phyloP scores from a whole-genome alignment of 2,113 vertebrate genomes.

The Psilopsiagon aurifrons region DNA sequence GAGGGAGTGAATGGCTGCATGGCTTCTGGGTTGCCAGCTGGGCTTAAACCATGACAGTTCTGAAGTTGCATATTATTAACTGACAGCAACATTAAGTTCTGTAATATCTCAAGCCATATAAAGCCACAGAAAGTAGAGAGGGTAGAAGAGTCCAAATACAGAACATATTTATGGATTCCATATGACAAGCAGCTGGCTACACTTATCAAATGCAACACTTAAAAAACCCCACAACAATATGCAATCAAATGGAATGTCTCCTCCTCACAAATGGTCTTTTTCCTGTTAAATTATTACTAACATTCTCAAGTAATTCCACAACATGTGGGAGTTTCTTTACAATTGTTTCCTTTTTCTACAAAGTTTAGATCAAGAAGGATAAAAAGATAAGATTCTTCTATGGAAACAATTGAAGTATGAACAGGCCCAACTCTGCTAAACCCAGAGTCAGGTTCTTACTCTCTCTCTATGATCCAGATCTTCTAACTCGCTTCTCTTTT shows the following conservation, averaged over 20 bases:
- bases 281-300: not conserved
- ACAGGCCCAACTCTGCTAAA: not conserved
- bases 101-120: not conserved
- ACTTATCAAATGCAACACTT: not conserved
- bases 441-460: conserved; percentile 59
- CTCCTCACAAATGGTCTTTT: not conserved
- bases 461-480: conserved; percentile 83
- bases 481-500: conserved; percentile 90
- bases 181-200: not conserved
- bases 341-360: not conserved
- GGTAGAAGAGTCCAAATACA: not conserved
- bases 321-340: not conserved
- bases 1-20: too few species aligned
- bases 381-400: not conserved
- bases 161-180: not conserved
- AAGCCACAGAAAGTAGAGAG: not conserved
- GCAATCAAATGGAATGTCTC: not conserved
- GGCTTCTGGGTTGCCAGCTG: too few species aligned
- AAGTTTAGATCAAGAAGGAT: not conserved
- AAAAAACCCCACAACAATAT: not conserved
- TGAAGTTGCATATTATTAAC: not conserved
- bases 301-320: not conserved
- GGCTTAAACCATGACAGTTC: too few species aligned
- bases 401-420: not conserved
- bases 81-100: not conserved